Conservation (phyloP, 2,888 invertebrate species). For the Meganola albula region DNA sequence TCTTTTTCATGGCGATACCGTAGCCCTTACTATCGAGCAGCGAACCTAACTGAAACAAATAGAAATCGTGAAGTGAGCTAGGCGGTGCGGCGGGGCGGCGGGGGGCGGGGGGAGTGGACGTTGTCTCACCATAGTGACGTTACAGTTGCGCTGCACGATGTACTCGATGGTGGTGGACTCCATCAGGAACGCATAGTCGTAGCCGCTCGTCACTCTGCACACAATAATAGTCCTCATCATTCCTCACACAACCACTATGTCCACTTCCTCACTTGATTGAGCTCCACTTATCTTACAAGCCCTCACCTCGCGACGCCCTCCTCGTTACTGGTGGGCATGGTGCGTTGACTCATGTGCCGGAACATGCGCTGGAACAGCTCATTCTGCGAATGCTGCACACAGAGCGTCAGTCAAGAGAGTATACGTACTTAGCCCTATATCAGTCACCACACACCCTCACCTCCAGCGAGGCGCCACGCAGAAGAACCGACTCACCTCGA, state of each 20-base stretch:
- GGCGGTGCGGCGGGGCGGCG: background rate
- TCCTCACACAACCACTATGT: too few relatives aligned
- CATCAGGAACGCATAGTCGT: constrained; percentile 89
- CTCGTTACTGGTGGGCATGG: constrained; percentile 71
- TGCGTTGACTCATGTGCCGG: constrained; percentile 82
- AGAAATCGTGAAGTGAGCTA: background rate
- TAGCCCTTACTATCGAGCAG: constrained; percentile 90
- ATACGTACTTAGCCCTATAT: too few relatives aligned
- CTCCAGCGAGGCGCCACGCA: too few relatives aligned
- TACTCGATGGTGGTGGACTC: constrained; percentile 95
- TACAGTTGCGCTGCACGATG: constrained; percentile 84
- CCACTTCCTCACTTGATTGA: too few relatives aligned
- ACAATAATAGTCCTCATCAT: background rate
- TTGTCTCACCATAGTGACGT: constrained; percentile 77
- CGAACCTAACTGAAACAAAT: constrained; percentile 79
- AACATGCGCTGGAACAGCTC: constrained; percentile 86
- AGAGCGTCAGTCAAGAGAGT: background rate
- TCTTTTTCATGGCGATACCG: constrained; percentile 89
- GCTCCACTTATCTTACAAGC: too few relatives aligned
- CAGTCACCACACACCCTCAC: background rate
- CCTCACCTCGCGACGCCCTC: background rate
- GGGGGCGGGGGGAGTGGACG: background rate
- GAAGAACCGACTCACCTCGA: constrained; percentile 78
- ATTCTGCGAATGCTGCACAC: constrained; percentile 82
- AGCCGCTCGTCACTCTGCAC: constrained; percentile 34